Evolutionary conservation across 2,113 vertebrate species (phyloP).

Genomic region (Percina caprodes): DNA sequence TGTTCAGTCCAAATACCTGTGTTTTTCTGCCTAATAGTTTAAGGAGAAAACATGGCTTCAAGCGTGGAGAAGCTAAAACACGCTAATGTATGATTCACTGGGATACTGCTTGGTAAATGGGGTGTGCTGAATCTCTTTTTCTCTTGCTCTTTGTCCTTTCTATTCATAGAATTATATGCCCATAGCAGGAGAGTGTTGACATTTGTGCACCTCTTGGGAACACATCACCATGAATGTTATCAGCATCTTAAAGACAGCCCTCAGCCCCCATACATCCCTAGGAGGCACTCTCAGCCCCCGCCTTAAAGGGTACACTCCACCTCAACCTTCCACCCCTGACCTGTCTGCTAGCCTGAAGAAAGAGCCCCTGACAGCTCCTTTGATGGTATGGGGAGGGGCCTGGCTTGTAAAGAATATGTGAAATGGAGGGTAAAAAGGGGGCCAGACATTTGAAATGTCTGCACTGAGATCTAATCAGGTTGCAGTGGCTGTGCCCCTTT

Average conservation of each 20-base stretch:
- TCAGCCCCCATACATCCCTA: slow-evolving; percentile 60
- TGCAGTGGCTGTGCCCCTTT: slow-evolving; percentile 80
- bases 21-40: background rate
- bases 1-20: background rate
- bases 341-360: slow-evolving; percentile 74
- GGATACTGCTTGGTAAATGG: slow-evolving; percentile 76
- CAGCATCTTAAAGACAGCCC: slow-evolving; percentile 81
- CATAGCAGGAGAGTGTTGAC: slow-evolving; percentile 81
- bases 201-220: slow-evolving; percentile 86
- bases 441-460: slow-evolving; percentile 81
- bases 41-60: background rate
- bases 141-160: slow-evolving; percentile 72
- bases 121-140: slow-evolving; percentile 74
- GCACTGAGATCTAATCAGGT: slow-evolving; percentile 87
- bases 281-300: slow-evolving; percentile 50
- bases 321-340: slow-evolving; percentile 79
- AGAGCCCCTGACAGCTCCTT: slow-evolving; percentile 82
- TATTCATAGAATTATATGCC: slow-evolving; percentile 82
- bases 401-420: slow-evolving; percentile 69
- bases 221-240: slow-evolving; percentile 87
- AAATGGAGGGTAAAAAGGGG: slow-evolving; percentile 79
- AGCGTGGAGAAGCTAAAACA: slow-evolving; percentile 4
- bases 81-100: slow-evolving; percentile 37
- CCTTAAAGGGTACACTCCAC: slow-evolving; percentile 70
- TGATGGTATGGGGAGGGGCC: slow-evolving; percentile 61